Percentiles rank a stretch among this genome's conserved stretches.
These are phyloP conservation scores for Caerostris extrusa DNA, from an alignment of 1,140 invertebrate species.

Conservation along the genomic window DNA sequence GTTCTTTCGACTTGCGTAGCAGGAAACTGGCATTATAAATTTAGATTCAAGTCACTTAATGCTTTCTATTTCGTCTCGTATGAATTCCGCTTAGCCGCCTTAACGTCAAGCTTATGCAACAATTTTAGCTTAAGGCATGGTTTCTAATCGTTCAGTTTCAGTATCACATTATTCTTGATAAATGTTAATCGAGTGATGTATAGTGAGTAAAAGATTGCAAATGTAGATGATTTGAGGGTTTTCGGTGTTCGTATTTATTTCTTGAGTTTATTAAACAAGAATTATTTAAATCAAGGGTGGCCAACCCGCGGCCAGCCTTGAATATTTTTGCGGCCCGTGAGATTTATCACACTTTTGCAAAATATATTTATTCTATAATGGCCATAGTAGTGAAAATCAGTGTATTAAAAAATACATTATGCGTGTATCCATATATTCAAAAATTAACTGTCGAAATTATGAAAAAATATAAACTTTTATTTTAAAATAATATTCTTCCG, in stretches of 20 bases:
- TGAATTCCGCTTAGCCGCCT: not conserved
- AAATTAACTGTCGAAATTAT: no score
- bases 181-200: not conserved
- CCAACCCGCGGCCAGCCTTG: no score
- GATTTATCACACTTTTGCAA: no score
- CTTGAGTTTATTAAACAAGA: not conserved
- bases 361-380: no score
- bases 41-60: not conserved
- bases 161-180: not conserved
- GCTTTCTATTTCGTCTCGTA: not conserved
- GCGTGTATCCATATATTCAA: no score
- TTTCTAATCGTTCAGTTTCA: not conserved
- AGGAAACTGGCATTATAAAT: not conserved
- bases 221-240: not conserved
- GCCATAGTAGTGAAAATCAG: no score
- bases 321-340: no score
- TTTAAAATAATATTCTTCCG: no score
- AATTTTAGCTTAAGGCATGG: not conserved
- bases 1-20: not conserved
- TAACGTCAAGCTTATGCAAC: not conserved
- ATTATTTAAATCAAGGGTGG: no score
- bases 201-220: not conserved
- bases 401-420: no score
- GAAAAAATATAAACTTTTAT: no score
- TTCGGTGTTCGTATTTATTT: not conserved